Percentiles rank a stretch among this genome's conserved stretches.
phyloP scores from a whole-genome alignment of 2,797 vertebrate species.

The Pseudochirops corinnae region DNA sequence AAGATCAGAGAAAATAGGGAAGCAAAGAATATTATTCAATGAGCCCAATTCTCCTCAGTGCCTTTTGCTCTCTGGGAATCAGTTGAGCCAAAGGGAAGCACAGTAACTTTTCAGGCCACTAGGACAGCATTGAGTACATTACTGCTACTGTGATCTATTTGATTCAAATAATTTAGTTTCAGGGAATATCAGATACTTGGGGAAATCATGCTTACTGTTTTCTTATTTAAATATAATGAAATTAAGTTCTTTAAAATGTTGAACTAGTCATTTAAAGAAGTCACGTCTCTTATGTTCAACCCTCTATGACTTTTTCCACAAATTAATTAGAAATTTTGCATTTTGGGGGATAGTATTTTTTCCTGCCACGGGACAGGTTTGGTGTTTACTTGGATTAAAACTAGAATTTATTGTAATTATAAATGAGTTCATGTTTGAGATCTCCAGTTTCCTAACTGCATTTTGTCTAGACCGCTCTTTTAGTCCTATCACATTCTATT shows the following conservation, averaged over 20 bases:
- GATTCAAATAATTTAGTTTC: slow-evolving; percentile 26
- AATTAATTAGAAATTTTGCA: slow-evolving; percentile 39
- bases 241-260: slow-evolving; percentile 34
- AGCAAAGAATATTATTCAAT: background rate
- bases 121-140: background rate
- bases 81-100: background rate
- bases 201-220: slow-evolving; percentile 34
- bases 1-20: background rate
- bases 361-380: background rate
- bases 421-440: slow-evolving; percentile 60
- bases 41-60: slow-evolving; percentile 11
- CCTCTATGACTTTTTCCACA: background rate
- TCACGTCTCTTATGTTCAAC: background rate
- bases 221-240: slow-evolving; percentile 42
- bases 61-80: background rate
- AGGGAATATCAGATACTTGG: background rate
- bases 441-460: background rate
- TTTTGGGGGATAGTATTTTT: background rate
- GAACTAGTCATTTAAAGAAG: background rate
- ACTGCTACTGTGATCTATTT: slow-evolving; percentile 36
- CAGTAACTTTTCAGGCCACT: background rate
- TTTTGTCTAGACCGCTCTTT: background rate
- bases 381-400: slow-evolving; percentile 30
- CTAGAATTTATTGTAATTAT: slow-evolving; percentile 61
- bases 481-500: background rate